Evolutionary conservation across 2,888 invertebrate genomes (phyloP).

Genomic region (Drosophila demipolita): DNA sequence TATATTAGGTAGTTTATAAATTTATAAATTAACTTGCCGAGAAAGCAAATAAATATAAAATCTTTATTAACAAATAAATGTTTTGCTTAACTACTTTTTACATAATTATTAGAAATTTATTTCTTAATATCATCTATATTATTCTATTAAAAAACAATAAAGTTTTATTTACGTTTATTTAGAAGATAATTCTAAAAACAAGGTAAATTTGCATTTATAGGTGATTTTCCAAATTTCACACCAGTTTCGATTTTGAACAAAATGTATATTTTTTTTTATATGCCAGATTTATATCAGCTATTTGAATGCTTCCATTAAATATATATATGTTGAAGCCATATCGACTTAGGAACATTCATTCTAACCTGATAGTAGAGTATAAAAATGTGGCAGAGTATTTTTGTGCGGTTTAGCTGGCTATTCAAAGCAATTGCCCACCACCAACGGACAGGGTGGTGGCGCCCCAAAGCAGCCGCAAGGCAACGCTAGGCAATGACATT

Average conservation of each 20-base stretch:
- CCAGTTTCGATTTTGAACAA: neutral
- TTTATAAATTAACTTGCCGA: neutral
- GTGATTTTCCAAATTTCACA: neutral
- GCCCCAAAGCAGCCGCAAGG: conserved; percentile 29
- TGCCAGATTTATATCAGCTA: neutral
- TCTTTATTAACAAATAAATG: neutral
- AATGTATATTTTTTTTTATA: neutral
- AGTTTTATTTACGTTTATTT: neutral
- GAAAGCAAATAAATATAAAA: neutral
- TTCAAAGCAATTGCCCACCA: conserved; percentile 28
- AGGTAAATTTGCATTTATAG: neutral
- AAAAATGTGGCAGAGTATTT: conserved; percentile 43
- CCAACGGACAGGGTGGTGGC: conserved; percentile 24
- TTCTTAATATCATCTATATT: neutral
- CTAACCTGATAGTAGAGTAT: neutral
- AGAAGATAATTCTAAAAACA: neutral
- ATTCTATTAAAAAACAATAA: neutral
- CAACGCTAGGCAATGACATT: conserved; percentile 49
- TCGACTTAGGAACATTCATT: neutral
- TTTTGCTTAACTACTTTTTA: neutral
- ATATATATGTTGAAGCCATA: neutral
- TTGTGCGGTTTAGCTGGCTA: conserved; percentile 40
- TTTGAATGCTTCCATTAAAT: neutral
- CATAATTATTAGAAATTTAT: neutral
- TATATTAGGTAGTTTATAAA: neutral